Evolutionary conservation across 2,888 invertebrate genomes (phyloP).

Genomic region (Scaptomyza polygonia): DNA sequence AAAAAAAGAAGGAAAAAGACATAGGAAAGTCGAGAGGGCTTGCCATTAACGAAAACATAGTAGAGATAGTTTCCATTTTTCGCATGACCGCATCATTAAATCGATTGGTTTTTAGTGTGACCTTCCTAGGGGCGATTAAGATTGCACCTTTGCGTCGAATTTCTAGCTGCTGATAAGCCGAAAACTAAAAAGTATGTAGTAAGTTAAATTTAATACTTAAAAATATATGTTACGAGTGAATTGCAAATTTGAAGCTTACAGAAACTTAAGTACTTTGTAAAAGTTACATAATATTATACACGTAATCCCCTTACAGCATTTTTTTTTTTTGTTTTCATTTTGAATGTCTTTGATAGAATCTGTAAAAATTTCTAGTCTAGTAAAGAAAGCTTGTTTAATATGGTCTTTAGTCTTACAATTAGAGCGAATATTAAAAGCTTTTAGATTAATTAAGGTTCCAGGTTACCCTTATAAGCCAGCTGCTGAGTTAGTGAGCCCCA

Average conservation of each 20-base stretch:
- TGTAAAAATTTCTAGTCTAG: neutral
- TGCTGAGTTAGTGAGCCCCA: slow-evolving; percentile 27
- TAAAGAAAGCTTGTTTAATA: neutral
- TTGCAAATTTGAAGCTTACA: neutral
- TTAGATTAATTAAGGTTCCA: slow-evolving; percentile 50
- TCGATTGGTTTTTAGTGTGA: slow-evolving; percentile 39
- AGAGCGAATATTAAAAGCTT: slow-evolving; percentile 34
- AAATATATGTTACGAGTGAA: neutral
- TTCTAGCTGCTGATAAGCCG: slow-evolving; percentile 7
- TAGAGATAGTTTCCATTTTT: slow-evolving; percentile 47
- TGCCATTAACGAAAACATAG: slow-evolving; percentile 43
- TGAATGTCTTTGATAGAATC: too few relatives aligned
- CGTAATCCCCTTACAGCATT: neutral
- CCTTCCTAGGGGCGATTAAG: slow-evolving; percentile 43
- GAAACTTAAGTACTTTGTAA: neutral
- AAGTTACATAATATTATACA: neutral
- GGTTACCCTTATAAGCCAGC: slow-evolving; percentile 45
- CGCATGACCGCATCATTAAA: slow-evolving; percentile 53
- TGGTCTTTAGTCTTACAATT: slow-evolving; percentile 17
- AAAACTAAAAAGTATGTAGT: neutral
- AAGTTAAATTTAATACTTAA: neutral
- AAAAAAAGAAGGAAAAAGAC: slow-evolving; percentile 2
- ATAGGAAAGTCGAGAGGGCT: slow-evolving; percentile 31
- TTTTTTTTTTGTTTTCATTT: neutral
- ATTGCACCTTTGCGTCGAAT: slow-evolving; percentile 18